Evolutionary conservation across 1,140 invertebrate genomes (phyloP).

Genomic region (Ceratoteleas bidentatus): DNA sequence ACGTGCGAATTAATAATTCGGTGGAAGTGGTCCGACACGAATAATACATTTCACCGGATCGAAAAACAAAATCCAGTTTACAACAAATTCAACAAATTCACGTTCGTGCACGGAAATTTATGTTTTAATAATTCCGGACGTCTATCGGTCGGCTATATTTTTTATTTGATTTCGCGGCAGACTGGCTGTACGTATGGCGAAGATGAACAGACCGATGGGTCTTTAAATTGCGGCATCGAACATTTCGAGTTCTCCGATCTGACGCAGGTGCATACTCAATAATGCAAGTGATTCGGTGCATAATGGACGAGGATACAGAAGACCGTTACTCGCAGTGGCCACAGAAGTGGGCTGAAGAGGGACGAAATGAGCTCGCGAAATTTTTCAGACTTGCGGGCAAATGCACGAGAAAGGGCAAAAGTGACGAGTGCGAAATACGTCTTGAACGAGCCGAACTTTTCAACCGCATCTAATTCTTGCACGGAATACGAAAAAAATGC

Average conservation of each 20-base stretch:
- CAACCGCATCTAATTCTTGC: conserved; percentile 3
- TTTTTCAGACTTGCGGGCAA: conserved; percentile 59
- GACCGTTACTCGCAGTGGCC: conserved; percentile 62
- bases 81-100: too few relatives aligned
- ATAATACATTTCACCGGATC: conserved; percentile 3
- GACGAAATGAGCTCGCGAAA: conserved; percentile 66
- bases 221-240: conserved; percentile 64
- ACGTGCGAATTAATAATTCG: too few relatives aligned
- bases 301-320: conserved; percentile 65
- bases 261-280: conserved; percentile 67
- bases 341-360: conserved; percentile 52
- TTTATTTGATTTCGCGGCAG: conserved; percentile 43
- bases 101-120: conserved; percentile 19
- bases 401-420: conserved; percentile 39
- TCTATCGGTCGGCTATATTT: conserved; percentile 35
- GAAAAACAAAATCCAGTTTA: background rate
- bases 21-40: background rate
- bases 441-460: conserved; percentile 34
- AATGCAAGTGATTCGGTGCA: conserved; percentile 67
- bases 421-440: conserved; percentile 50
- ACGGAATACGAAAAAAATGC: too few relatives aligned
- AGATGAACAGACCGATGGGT: conserved; percentile 59
- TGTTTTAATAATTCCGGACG: conserved; percentile 39
- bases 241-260: conserved; percentile 63
- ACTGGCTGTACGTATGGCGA: conserved; percentile 41